phyloP scores from a whole-genome alignment of 2,888 invertebrate genomes.

The Disparrhopalites patrizii region DNA sequence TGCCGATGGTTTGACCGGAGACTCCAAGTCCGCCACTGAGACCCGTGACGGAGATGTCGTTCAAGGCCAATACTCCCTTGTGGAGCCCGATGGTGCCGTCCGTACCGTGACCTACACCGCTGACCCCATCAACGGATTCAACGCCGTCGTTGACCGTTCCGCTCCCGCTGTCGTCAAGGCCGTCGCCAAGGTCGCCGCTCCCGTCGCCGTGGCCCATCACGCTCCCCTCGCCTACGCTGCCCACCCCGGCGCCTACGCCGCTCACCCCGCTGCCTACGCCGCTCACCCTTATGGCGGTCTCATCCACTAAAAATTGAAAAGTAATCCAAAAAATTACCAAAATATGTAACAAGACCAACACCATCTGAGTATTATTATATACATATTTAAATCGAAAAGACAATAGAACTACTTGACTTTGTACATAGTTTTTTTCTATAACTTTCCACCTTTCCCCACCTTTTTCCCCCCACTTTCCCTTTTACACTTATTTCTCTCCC shows the following conservation, averaged over 20 bases:
- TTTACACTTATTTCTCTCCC: no score
- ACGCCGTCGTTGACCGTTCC: conserved; percentile 26
- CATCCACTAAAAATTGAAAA: no score
- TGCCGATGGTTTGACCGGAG: conserved; percentile 34
- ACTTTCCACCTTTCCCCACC: no score
- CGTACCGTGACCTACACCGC: conserved; percentile 32
- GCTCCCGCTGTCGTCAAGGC: conserved; percentile 12
- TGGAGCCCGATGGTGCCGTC: conserved; percentile 31
- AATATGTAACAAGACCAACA: no score
- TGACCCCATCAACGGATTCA: conserved; percentile 30
- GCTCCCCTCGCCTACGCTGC: conserved; percentile 1
- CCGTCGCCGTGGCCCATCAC: conserved; percentile 8
- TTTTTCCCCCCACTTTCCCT: no score
- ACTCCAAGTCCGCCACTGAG: conserved; percentile 22
- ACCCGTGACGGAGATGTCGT: conserved; percentile 23
- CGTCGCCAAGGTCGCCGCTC: neutral
- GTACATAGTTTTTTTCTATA: no score
- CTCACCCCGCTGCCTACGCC: conserved; percentile 9
- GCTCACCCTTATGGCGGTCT: conserved; percentile 14
- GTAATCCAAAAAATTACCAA: no score
- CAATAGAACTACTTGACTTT: no score
- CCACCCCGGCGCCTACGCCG: conserved; percentile 4
- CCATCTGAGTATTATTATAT: no score
- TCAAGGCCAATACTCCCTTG: conserved; percentile 30
- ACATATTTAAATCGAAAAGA: no score